phyloP scores from a whole-genome alignment of 2,797 vertebrate species.

The Cirrhinus molitorella region DNA sequence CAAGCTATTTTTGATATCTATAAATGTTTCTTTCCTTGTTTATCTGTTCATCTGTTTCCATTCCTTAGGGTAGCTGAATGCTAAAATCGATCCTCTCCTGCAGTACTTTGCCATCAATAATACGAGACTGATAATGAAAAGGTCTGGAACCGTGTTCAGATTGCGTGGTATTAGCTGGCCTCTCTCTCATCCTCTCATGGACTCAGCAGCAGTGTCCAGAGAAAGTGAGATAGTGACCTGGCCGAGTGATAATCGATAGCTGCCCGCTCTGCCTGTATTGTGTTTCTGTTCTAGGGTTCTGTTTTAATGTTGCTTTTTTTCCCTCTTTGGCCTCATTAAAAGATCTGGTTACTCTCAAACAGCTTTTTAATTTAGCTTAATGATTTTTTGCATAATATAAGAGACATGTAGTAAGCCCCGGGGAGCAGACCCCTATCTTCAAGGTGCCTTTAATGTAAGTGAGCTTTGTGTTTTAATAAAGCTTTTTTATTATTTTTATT shows the following conservation, averaged over 20 bases:
- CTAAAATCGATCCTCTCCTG: slow-evolving; percentile 37
- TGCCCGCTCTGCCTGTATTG: slow-evolving; percentile 76
- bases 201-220: slow-evolving; percentile 53
- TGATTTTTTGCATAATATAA: slow-evolving; percentile 87
- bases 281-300: slow-evolving; percentile 82
- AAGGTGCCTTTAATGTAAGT: slow-evolving; percentile 85
- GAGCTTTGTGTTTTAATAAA: slow-evolving; percentile 44
- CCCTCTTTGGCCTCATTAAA: slow-evolving; percentile 86
- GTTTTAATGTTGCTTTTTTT: slow-evolving; percentile 81
- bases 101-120: slow-evolving; percentile 38
- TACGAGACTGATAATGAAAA: slow-evolving; percentile 57
- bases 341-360: slow-evolving; percentile 86
- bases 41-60: slow-evolving; percentile 49
- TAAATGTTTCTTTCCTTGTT: slow-evolving; percentile 46
- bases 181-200: slow-evolving; percentile 45
- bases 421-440: slow-evolving; percentile 78
- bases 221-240: slow-evolving; percentile 78
- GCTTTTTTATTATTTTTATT: slow-evolving; percentile 55
- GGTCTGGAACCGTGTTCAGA: slow-evolving; percentile 48
- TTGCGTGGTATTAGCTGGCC: slow-evolving; percentile 50
- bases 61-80: slow-evolving; percentile 40
- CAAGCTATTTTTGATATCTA: slow-evolving; percentile 45
- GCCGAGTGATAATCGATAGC: slow-evolving; percentile 86
- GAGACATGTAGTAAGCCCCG: slow-evolving; percentile 80
- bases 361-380: slow-evolving; percentile 89